These are phyloP conservation scores for Acanthosoma haemorrhoidale DNA, from an alignment of 2,888 invertebrate species.

Conservation along the genomic window DNA sequence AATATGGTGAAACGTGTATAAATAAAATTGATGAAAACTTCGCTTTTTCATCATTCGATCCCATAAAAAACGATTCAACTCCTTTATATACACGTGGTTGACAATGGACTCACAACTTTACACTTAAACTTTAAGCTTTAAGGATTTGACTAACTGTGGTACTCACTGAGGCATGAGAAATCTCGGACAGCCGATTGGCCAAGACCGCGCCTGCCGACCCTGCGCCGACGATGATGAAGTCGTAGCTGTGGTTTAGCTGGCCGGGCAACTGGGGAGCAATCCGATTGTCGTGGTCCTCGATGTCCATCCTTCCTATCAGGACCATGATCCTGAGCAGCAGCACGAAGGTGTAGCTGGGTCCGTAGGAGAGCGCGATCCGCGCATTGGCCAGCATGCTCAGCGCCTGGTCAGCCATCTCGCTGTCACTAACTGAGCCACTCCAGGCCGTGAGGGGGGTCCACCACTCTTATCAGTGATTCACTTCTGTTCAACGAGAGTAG, in stretches of 20 bases:
- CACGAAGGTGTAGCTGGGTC: conserved; percentile 61
- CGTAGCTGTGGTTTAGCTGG: conserved; percentile 59
- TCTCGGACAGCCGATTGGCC: conserved; percentile 71
- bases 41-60: too few relatives aligned
- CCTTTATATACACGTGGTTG: too few relatives aligned
- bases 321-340: conserved; percentile 61
- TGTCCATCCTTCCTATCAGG: conserved; percentile 61
- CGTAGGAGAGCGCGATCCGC: conserved; percentile 59
- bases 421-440: too few relatives aligned
- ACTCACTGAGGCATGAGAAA: conserved; percentile 56
- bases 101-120: too few relatives aligned
- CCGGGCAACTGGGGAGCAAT: conserved; percentile 54
- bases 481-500: too few relatives aligned
- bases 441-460: not conserved
- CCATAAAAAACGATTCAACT: too few relatives aligned
- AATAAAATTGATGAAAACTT: too few relatives aligned
- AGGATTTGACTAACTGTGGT: too few relatives aligned
- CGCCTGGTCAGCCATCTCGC: conserved; percentile 27
- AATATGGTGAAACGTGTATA: too few relatives aligned
- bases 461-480: too few relatives aligned
- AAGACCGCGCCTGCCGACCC: conserved; percentile 77
- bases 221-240: conserved; percentile 74
- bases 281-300: conserved; percentile 61
- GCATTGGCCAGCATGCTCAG: conserved; percentile 44
- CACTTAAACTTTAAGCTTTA: too few relatives aligned